Base-by-base conservation (phyloP, 2,113 vertebrate genomes). In the Cynopterus brachyotis region DNA sequence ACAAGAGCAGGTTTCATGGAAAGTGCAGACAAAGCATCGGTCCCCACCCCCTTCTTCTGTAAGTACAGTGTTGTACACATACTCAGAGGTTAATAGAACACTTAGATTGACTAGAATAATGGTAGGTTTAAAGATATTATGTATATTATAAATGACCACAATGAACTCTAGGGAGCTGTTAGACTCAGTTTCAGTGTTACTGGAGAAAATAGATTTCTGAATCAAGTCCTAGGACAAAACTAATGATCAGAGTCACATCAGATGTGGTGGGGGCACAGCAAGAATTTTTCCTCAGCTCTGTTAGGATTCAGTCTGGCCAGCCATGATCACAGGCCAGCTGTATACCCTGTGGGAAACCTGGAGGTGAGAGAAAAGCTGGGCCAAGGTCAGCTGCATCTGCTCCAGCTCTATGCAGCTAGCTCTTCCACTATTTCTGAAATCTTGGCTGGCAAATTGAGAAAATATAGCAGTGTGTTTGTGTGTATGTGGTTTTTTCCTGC, bases 321-420 rank as follows among this genome's bases (percentile, higher is more conserved):
- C 2, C 19, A 69, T n/a, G 76, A 19, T 69, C n/a, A 53, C 37
- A 59, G 89, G 50, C 69, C 95, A 96, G 70, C 85, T 94, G 86
- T 32, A 45, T 40, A 53, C 89, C 57, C 89, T 40, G 85, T 40
- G 45, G 89, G 66, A 57, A 70, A 76, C 20, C 62, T 3, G 15
- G 55, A 45, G 50, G 11, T 40, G 64, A 84, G 35, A 24, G n/a
- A 57, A 24, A 24, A 91, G 53, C 70, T 40, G 75, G 55, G 82
- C 59, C n/a, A 55, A 89, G n/a, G n/a, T 47, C 3, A 35, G 76
- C 47, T 4, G 40, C 47, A 62, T 64, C 79, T 93, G 89, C 55
- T 87, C 2, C n/a, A 30, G 22, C 69, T 60, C 42, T 59, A 5
- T 50, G 15, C 3, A 5, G 45, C 15, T 28, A 2, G 8, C 45